phyloP scores from a whole-genome alignment of 2,113 vertebrate species.

The Gymnorhina tibicen region DNA sequence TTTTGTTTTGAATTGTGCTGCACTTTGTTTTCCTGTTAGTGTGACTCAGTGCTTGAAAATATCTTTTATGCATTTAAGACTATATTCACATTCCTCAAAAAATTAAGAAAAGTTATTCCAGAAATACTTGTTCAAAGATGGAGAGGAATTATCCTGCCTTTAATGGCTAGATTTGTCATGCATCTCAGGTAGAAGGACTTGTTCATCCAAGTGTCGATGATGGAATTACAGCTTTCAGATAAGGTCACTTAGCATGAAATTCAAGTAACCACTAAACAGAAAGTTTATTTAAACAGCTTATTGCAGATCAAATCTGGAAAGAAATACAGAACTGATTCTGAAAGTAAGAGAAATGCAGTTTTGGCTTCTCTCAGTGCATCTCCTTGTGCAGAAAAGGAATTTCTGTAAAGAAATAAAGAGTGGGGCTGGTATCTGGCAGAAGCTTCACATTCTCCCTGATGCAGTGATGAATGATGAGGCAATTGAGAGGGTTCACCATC shows the following conservation, averaged over 20 bases:
- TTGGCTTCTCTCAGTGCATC: not conserved
- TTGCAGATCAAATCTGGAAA: not conserved
- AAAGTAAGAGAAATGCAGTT: not conserved
- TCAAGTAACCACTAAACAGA: not conserved
- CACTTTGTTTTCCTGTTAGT: not conserved
- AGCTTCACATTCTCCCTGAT: not conserved
- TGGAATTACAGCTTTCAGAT: not conserved
- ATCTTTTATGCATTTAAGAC: not conserved
- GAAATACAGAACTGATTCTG: not conserved
- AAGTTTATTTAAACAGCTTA: not conserved
- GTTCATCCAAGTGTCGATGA: not conserved
- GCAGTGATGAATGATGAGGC: not conserved
- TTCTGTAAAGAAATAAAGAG: not conserved
- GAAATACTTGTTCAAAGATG: not conserved
- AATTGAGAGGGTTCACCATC: slow-evolving; percentile 10
- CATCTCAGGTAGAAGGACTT: not conserved
- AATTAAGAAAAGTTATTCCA: not conserved
- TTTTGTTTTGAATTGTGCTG: not conserved
- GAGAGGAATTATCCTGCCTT: not conserved
- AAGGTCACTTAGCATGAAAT: not conserved
- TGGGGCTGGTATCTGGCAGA: not conserved
- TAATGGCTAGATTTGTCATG: not conserved
- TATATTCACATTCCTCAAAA: not conserved
- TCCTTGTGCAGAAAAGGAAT: not conserved
- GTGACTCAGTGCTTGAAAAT: not conserved